These are phyloP conservation scores for Beaufortia kweichowensis DNA, from an alignment of 2,113 vertebrate genomes.

Conservation along the genomic window DNA sequence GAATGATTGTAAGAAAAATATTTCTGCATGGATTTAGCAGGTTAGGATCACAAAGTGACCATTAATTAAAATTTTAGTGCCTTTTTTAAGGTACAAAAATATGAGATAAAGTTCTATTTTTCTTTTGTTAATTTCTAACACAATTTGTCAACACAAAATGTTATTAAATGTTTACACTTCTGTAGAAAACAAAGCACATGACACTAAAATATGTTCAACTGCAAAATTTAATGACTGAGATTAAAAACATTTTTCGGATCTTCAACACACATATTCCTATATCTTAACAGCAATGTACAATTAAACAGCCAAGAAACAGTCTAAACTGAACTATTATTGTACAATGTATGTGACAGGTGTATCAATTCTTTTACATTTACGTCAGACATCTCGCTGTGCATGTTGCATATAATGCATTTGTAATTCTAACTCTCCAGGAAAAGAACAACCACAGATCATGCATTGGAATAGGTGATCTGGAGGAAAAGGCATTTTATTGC, in stretches of 20 bases:
- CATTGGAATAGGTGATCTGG: conserved; percentile 73
- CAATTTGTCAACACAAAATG: too few relatives aligned
- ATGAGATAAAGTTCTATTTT: too few relatives aligned
- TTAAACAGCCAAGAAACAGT: background rate
- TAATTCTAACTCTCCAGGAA: conserved; percentile 74
- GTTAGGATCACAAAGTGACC: too few relatives aligned
- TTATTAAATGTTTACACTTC: background rate
- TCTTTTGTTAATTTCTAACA: too few relatives aligned
- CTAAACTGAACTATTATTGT: conserved; percentile 7
- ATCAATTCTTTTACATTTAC: conserved; percentile 13
- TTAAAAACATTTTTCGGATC: conserved; percentile 33
- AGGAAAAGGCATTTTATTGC: conserved; percentile 68
- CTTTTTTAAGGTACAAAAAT: too few relatives aligned
- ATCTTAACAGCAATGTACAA: conserved; percentile 34
- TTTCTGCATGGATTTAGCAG: too few relatives aligned
- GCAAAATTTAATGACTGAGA: conserved; percentile 38
- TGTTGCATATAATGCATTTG: conserved; percentile 80
- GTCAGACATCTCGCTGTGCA: conserved; percentile 76
- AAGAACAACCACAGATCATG: conserved; percentile 76
- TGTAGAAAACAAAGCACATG: conserved; percentile 17
- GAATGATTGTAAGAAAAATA: too few relatives aligned
- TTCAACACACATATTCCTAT: conserved; percentile 19
- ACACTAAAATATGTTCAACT: conserved; percentile 10
- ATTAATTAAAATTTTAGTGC: too few relatives aligned
- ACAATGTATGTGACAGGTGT: background rate